Percentiles rank a stretch among this genome's conserved stretches.
Evolutionary conservation across 2,888 invertebrate genomes (phyloP).

Genomic region (Cantharis nigra): DNA sequence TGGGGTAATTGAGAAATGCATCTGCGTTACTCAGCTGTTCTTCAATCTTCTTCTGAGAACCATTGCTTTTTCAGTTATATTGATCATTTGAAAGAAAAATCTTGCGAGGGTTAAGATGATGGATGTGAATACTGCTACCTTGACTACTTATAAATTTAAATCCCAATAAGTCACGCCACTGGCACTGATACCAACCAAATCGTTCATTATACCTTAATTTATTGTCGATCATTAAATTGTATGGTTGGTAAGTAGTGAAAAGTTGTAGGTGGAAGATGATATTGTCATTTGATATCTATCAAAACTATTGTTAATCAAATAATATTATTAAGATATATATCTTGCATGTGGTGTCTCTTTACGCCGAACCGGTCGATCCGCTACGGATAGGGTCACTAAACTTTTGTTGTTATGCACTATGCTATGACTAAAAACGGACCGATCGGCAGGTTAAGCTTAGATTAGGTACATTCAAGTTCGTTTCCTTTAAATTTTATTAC

Average conservation of each 20-base stretch:
- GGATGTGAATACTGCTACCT: neutral
- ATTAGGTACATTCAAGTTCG: constrained; percentile 2
- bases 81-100: neutral
- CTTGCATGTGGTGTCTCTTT: constrained; percentile 13
- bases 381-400: constrained; percentile 28
- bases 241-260: neutral
- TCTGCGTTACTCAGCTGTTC: neutral
- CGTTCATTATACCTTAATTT: neutral
- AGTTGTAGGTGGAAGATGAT: neutral
- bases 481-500: neutral
- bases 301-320: neutral
- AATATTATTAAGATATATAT: constrained; percentile 10
- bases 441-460: constrained; percentile 17
- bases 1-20: neutral
- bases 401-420: constrained; percentile 24
- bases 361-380: constrained; percentile 26
- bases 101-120: neutral
- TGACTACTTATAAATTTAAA: neutral
- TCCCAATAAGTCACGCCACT: neutral
- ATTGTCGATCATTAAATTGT: too few relatives aligned
- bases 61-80: neutral
- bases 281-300: neutral
- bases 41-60: neutral
- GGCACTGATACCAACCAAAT: neutral
- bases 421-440: constrained; percentile 24